Evolutionary conservation across 2,888 invertebrate species (phyloP).

Genomic region (Netelia fuscicornis): DNA sequence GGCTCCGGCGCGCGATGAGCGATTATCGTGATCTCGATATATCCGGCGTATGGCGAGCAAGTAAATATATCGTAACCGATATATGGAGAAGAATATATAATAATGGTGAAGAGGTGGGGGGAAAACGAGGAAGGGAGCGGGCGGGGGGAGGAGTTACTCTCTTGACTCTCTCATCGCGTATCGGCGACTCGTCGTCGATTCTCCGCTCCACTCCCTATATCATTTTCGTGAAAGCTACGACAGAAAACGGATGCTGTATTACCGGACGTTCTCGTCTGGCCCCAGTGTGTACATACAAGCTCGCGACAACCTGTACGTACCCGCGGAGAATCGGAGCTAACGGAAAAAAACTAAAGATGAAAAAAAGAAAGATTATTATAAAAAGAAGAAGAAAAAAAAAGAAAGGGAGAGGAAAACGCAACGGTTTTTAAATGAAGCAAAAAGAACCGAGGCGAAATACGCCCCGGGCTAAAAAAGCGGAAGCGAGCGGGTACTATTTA

Average conservation of each 20-base stretch:
- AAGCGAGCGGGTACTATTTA: conserved; percentile 28
- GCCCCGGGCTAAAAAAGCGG: conserved; percentile 47
- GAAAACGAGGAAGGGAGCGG: conserved; percentile 12
- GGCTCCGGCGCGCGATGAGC: conserved; percentile 54
- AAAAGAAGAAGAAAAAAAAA: conserved; percentile 9
- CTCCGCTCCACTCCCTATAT: conserved; percentile 66
- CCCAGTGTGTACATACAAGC: not conserved
- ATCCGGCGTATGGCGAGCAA: not conserved
- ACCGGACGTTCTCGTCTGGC: not conserved
- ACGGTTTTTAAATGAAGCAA: too few species aligned
- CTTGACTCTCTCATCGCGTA: conserved; percentile 19
- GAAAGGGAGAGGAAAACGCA: too few species aligned
- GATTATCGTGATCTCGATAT: conserved; percentile 68
- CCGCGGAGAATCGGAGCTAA: conserved; percentile 38
- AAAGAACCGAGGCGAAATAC: conserved; percentile 25
- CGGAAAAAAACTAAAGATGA: conserved; percentile 45
- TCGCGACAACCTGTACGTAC: conserved; percentile 35
- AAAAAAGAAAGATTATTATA: not conserved
- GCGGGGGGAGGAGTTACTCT: conserved; percentile 31
- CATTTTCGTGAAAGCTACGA: conserved; percentile 77
- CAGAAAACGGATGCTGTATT: conserved; percentile 58
- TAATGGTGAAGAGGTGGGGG: conserved; percentile 16
- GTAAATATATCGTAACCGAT: conserved; percentile 48
- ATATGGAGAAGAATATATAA: conserved; percentile 4
- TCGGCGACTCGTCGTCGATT: conserved; percentile 26